These are phyloP conservation scores for Meriones unguiculatus DNA, from an alignment of 2,113 vertebrate genomes.

Conservation along the genomic window DNA sequence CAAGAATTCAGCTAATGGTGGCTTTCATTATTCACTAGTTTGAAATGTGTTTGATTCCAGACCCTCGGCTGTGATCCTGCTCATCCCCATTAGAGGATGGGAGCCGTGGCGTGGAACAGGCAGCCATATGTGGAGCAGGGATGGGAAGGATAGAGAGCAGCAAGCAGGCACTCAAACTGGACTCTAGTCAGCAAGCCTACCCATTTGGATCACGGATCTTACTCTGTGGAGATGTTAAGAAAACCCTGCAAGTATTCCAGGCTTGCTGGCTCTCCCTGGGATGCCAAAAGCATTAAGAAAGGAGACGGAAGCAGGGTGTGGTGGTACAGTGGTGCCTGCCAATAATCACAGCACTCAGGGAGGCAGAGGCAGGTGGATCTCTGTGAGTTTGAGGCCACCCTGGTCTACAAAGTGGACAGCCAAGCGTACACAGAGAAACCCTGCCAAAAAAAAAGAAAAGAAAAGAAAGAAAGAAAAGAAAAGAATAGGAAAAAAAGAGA, in stretches of 20 bases:
- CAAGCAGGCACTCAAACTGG: rapidly evolving
- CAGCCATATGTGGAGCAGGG: rapidly evolving
- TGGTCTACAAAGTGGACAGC: too few species aligned
- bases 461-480: too few species aligned
- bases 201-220: background rate
- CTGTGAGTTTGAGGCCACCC: too few species aligned
- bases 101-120: rapidly evolving
- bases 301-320: too few species aligned
- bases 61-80: background rate
- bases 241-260: background rate
- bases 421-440: too few species aligned
- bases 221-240: background rate
- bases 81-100: background rate
- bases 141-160: rapidly evolving
- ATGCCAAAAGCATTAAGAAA: background rate
- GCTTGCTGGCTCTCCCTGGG: background rate
- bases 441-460: too few species aligned
- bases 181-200: background rate
- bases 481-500: too few species aligned
- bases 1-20: background rate
- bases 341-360: too few species aligned
- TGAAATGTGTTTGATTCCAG: background rate
- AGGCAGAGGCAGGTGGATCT: too few species aligned
- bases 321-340: too few species aligned
- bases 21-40: too few species aligned